Base-by-base conservation (phyloP, 2,888 invertebrate genomes). In the Hecatera dysodea region DNA sequence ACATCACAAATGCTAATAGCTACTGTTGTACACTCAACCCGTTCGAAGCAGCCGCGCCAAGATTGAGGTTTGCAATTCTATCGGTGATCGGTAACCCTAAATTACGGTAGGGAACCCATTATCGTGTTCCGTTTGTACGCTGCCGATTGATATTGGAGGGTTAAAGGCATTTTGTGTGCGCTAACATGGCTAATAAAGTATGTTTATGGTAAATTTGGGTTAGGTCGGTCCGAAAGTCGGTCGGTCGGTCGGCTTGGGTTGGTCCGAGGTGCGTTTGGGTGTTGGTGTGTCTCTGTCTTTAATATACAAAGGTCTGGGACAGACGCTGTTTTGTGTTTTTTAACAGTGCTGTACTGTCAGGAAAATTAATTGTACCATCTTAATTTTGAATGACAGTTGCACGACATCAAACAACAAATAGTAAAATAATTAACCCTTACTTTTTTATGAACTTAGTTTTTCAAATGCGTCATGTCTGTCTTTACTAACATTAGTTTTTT, bases 51-150 rank as follows among this genome's bases (percentile, higher is more conserved):
- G 76, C 82, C 81, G 81, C 75, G 81, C 86, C 87, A 88, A 91
- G 91, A 92, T 90, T 85, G 89, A 87, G 90, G 90, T 90, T 88
- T 86, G 87, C 90, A 88, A 90, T 92, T 90, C 91, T 87, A 91
- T 90, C 79, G 90, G 87, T 86, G 86, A 90, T 90, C 89, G 82
- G 80, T 84, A 88, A 88, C 88, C 89, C 90, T 90, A 90, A 91
- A 92, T 92, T 91, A 90, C 91, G 90, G 89, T 89, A 77, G 89
- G 87, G 86, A 84, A 86, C 86, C 86, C 88, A 87, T 89, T 86
- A 88, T 86, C 81, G 87, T 80, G 84, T 86, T 85, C 87, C 86
- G 86, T 88, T 88, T 87, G 87, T 87, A 83, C 81, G 87, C 81
- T 82, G 75, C 78, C 89, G 87, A 90, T 90, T 91, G 92, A 90